Evolutionary conservation across 2,888 invertebrate genomes (phyloP), one percentile per base, ranked within the genome.

Genomic region (Melieria omissa): DNA sequence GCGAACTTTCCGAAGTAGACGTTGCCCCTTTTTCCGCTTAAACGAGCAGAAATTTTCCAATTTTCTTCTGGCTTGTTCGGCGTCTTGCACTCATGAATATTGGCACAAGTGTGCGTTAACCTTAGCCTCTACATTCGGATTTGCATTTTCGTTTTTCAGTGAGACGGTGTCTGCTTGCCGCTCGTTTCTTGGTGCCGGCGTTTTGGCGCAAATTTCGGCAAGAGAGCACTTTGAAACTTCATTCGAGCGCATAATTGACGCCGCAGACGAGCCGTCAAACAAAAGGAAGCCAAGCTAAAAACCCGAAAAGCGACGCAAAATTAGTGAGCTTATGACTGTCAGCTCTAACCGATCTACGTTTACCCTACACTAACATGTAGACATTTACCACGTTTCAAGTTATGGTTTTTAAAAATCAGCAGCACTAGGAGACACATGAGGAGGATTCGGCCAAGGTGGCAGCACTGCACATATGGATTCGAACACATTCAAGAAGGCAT

Each of bases 111-210:
- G 29, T 29, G 29, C 29, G 9, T 57, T 47, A 61, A 70, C 52
- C 68, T 61, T 68, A 61, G 61, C 29, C 68, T 61, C 61, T 61
- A 52, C 58, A 62, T 68, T 68, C 61, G 61, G 16, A 68, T 61
- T 61, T 54, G n/a, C 29, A 52, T 52, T 52, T 52, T 5, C 52
- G 14, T 14, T 52, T 52, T n/a, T 52, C 12, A 6, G n/a, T 52
- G 12, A 4, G 52, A 8, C 9, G 9, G 14, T 52, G 52, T 49
- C 5, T n/a, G 5, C 9, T 52, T 52, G 14, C 52, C 9, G 6
- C 14, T 12, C 14, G 52, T 8, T 6, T 52, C n/a, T 52, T n/a
- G 5, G 52, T 6, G 52, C 14, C 12, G 10, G 47, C 10, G 52
- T 52, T 10, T 5, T 10, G 5, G 52, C 14, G 52, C 14, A 29